phyloP scores from a whole-genome alignment of 2,797 vertebrate genomes.

The Macropus fuliginosus region DNA sequence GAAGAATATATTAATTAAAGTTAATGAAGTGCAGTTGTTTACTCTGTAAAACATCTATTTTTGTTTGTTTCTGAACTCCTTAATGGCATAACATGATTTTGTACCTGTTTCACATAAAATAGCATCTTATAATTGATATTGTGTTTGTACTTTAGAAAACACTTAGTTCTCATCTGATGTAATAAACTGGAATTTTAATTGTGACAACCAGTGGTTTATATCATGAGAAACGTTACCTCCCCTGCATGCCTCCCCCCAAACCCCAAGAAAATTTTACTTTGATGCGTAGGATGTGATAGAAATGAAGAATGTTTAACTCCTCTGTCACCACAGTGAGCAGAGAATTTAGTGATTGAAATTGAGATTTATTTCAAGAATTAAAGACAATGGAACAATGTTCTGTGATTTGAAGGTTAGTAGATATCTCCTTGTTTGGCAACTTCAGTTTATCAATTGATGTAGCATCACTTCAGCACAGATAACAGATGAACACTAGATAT shows the following conservation, averaged over 20 bases:
- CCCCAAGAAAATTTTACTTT: conserved; percentile 19
- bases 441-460: conserved; percentile 24
- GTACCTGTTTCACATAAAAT: background rate
- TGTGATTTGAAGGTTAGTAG: background rate
- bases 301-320: conserved; percentile 19
- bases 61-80: conserved; percentile 37
- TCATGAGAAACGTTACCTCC: conserved; percentile 15
- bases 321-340: background rate
- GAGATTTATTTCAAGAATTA: conserved; percentile 22
- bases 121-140: conserved; percentile 42
- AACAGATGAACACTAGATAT: background rate
- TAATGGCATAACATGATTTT: conserved; percentile 27
- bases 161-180: conserved; percentile 40
- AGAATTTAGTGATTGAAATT: conserved; percentile 36
- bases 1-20: conserved; percentile 12
- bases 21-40: conserved; percentile 13
- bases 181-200: background rate
- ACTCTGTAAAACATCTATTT: conserved; percentile 9
- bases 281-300: conserved; percentile 11
- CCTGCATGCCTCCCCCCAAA: background rate
- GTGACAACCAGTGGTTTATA: conserved; percentile 4
- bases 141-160: conserved; percentile 9
- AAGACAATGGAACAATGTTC: conserved; percentile 16
- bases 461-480: background rate
- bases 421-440: background rate